Base-by-base conservation (phyloP, 2,113 vertebrate genomes). In the Thamnaconus septentrionalis region DNA sequence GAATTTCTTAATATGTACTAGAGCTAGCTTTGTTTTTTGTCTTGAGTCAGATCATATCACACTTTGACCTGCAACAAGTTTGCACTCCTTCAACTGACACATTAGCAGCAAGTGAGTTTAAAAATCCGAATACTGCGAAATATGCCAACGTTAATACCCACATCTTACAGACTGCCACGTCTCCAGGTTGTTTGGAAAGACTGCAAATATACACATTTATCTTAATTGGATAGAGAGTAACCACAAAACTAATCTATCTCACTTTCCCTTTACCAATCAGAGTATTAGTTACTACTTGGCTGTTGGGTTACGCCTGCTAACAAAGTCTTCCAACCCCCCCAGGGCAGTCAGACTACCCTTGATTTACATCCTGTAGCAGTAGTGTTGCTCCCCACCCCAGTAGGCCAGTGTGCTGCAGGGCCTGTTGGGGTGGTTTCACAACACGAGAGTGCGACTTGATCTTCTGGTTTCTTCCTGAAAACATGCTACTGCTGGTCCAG, bases 341-440 rank as follows among this genome's bases (percentile, higher is more conserved):
- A 31, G 75, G 64, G 53, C 18, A 31, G 18, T 1, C 73, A 67
- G 64, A 76, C 71, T 64, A 66, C 80, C 79, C 63, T 82, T 81
- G 52, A 73, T 76, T 72, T 79, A 48, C 71, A 66, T 31, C 53
- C 54, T 79, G 50, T 63, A 64, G 59, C 54, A 50, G 52, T 51
- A 70, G 52, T 49, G 73, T 73, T 59, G 72, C 73, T 68, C 72
- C 70, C 64, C 11, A 11, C 69, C 50, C 50, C 5, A 51, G 10
- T 31, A n/a, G 10, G 65, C 59, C 44, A 68, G 51, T 57, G 78
- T 73, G 77, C 78, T 79, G 86, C 76, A 72, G 75, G 70, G 72
- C 83, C 86, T 83, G 84, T 85, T 69, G 18, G 76, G 58, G 74
- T 87, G 68, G 82, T 88, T 87, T 77, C 78, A 82, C 73, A 74